Percentiles rank a stretch among this genome's conserved stretches.
phyloP scores from a whole-genome alignment of 2,113 vertebrate species.

The Phylloscopus whistleri region DNA sequence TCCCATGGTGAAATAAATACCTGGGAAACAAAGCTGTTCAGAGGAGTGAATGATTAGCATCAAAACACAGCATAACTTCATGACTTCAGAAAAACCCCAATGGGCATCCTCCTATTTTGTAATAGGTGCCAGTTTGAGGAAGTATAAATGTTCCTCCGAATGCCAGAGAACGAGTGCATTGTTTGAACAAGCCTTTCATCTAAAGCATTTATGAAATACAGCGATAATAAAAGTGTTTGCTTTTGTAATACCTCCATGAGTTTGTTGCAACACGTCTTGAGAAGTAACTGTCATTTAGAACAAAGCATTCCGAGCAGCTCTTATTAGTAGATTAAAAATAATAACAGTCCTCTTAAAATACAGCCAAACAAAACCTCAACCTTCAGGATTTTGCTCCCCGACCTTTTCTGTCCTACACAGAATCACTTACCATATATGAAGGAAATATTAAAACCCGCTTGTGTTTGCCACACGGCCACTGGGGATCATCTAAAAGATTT shows the following conservation, averaged over 20 bases:
- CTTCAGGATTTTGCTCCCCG: not conserved
- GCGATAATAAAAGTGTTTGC: not conserved
- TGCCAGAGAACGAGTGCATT: constrained; percentile 24
- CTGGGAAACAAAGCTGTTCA: constrained; percentile 1
- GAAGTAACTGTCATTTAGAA: constrained; percentile 38
- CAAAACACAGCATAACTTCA: not conserved
- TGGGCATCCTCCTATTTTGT: constrained; percentile 24
- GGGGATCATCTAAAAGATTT: constrained; percentile 96
- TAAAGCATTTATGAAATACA: constrained; percentile 12
- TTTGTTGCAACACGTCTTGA: constrained; percentile 40
- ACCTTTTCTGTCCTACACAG: not conserved
- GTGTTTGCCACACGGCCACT: constrained; percentile 99
- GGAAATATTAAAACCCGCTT: constrained; percentile 97
- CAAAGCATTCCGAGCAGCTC: constrained; percentile 8
- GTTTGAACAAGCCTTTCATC: constrained; percentile 34
- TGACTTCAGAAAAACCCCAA: constrained; percentile 11
- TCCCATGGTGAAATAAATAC: not conserved
- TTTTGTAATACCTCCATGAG: not conserved
- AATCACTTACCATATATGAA: constrained; percentile 92
- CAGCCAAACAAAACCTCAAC: not conserved
- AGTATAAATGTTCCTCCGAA: constrained; percentile 12
- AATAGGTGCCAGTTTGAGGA: constrained; percentile 11
- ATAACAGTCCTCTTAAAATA: not conserved
- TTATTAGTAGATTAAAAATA: not conserved
- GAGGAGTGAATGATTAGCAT: constrained; percentile 14